Base-by-base conservation (phyloP, 1,140 invertebrate species). In the Leptinotarsa lineolata region DNA sequence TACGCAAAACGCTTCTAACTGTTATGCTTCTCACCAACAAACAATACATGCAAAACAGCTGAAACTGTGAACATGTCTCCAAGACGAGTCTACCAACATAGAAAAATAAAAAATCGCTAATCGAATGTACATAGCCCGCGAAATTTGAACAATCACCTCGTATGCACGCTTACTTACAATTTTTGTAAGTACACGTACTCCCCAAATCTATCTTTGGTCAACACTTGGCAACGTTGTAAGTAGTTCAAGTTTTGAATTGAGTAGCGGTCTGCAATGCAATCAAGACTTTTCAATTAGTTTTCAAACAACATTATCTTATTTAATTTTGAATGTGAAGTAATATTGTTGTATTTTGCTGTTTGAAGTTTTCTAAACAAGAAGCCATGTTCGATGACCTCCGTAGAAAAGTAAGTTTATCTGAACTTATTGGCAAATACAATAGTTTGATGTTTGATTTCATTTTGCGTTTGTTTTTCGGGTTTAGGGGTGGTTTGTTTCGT, bases 331-430 rank as follows among this genome's bases (percentile, higher is more conserved):
- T 54, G 48, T 54, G 48, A 54, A 16, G n/a, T 54, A 4, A 39
- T 39, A 39, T 39, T 39, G 30, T 39, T 39, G 30, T 39, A 39
- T 39, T 11, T 2, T 39, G 30, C 8, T 39, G 8, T 39, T 39
- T 39, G 8, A 11, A 39, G 30, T 54, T 63, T 20, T 63, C 61
- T 22, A 21, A 15, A 63, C 16, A 24, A 63, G 21, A 15, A 46
- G 1, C 24, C 45, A 68, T 68, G 66, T 68, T 68, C 44, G 66
- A 68, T n/a, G 66, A 68, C 66, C 39, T 68, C 45, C 66, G 66
- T 20, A 68, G 66, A 46, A 68, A 68, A 39, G 66, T 68, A 68
- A 45, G 66, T 68, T 12, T 21, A 22, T 18, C 15, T 54, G 39
- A 20, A n/a, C 15, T 54, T n/a, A 54, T 54, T 8, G 8, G 8